Base-by-base conservation (phyloP, 2,113 vertebrate species). In the Regulus satrapa region DNA sequence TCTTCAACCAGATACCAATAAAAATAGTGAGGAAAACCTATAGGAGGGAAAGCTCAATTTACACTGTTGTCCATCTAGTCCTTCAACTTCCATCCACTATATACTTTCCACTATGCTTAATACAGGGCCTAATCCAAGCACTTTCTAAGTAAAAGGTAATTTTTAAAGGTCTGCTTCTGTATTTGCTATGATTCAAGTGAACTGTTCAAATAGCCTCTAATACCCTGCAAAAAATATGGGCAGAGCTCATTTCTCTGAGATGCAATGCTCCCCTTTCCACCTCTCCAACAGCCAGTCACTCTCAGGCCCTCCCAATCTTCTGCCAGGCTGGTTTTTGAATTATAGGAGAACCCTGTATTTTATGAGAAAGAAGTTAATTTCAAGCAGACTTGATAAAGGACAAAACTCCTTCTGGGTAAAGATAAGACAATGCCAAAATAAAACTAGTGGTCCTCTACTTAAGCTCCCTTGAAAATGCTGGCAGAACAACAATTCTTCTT, bases 231-330 rank as follows among this genome's bases (percentile, higher is more conserved):
- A 49, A 77, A 54, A 16, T 29, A 40, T 21, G 18, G 23, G 10
- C 26, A 88, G 73, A 85, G 9, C 10, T 26, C 5, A 31, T 36
- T 32, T 36, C 29, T 81, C 55, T 69, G 51, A 87, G 32, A 46
- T 45, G 8, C 14, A 16, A 2, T 24, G 6, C 1, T 92, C 11
- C 31, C 3, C 24, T 79, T 93, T 79, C 48, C n/a, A 43, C 8
- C 10, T 71, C 20, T 85, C 5, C 18, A 31, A 41, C 1, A 3
- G 6, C 14, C 21, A 43, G 14, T 72, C 34, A 34, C 18, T 36
- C 14, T 56, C 4, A 12, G 24, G 45, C 0, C 3, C 8, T 15
- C 19, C 2, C 5, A 36, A 9, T 32, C 17, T 9, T 68, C 43
- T 79, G 9, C 28, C 24, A 82, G 36, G 12, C 5, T 74, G 85